Evolutionary conservation across 2,797 vertebrate genomes (phyloP).

Genomic region (Myiothlypis coronata): DNA sequence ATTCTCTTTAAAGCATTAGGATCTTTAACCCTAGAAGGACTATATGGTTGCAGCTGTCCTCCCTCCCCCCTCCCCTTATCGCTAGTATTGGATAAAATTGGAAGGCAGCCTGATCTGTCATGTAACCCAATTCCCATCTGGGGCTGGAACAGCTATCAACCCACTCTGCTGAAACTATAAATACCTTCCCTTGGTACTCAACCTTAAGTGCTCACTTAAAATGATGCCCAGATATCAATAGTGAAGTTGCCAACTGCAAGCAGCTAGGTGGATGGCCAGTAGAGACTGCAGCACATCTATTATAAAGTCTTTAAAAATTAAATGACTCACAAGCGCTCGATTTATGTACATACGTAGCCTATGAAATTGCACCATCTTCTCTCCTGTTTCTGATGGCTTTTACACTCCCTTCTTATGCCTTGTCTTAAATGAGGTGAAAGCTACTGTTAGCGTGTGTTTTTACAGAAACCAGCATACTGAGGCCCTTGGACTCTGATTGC

Average conservation of each 20-base stretch:
- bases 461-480: neutral
- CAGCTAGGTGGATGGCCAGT: conserved; percentile 33
- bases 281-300: neutral
- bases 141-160: conserved; percentile 55
- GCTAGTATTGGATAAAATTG: conserved; percentile 32
- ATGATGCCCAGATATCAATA: conserved; percentile 57
- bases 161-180: conserved; percentile 52
- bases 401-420: neutral
- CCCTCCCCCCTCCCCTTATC: neutral
- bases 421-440: neutral
- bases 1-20: conserved; percentile 74
- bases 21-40: conserved; percentile 81
- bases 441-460: neutral
- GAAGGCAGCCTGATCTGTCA: conserved; percentile 55
- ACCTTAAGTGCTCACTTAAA: conserved; percentile 64
- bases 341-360: neutral
- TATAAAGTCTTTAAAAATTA: conserved; percentile 39
- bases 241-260: conserved; percentile 28
- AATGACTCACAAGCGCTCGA: neutral
- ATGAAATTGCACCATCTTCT: neutral
- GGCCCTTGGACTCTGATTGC: neutral
- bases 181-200: conserved; percentile 60
- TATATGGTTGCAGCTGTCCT: conserved; percentile 50
- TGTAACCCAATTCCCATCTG: conserved; percentile 60
- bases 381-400: neutral